Conservation (phyloP, 2,113 vertebrate species). For the Stercorarius parasiticus region DNA sequence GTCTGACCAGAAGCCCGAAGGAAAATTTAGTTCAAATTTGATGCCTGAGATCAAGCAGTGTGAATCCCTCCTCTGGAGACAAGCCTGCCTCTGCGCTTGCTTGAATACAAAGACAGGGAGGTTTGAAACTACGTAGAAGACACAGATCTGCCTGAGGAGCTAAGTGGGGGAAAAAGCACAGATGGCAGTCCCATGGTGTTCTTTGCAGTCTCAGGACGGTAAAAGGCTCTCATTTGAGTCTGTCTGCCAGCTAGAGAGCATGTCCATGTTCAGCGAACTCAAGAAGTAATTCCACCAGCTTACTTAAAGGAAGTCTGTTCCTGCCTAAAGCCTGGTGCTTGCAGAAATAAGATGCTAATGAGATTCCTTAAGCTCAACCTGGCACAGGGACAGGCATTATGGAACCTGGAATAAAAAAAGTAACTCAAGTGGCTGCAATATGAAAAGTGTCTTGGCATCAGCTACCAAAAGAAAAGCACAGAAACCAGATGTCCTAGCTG, state of each 20-base stretch:
- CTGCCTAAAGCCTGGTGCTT: background rate
- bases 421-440: conserved; percentile 4
- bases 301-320: background rate
- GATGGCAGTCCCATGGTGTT: background rate
- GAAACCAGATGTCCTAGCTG: conserved; percentile 23
- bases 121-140: background rate
- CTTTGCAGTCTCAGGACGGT: background rate
- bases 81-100: background rate
- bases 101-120: background rate
- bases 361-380: conserved; percentile 24
- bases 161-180: background rate
- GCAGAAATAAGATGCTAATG: background rate
- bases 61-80: background rate
- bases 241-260: background rate
- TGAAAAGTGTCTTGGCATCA: conserved; percentile 21
- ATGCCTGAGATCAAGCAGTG: background rate
- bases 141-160: background rate
- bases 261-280: background rate
- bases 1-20: background rate
- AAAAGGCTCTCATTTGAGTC: background rate
- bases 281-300: background rate
- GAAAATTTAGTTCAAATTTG: background rate
- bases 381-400: background rate
- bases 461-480: background rate
- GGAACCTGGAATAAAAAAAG: background rate